A percentile compares a stretch with the other conserved stretches of the same genome.
phyloP scores from a whole-genome alignment of 2,797 vertebrate genomes.

The Pseudochirops cupreus region DNA sequence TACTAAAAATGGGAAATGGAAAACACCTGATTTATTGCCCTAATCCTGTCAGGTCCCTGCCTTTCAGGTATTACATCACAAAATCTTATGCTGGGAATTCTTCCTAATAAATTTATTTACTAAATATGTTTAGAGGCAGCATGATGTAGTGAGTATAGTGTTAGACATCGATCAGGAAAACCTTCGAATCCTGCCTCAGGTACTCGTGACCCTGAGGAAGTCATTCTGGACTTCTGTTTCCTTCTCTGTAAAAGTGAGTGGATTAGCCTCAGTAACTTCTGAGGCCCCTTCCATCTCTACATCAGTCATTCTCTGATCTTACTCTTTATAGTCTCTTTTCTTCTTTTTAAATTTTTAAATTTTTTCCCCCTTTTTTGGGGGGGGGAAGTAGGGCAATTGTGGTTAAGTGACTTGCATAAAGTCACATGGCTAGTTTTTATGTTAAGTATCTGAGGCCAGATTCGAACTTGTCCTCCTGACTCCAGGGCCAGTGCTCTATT shows the following conservation, averaged over 20 bases:
- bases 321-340: background rate
- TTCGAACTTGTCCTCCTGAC: no score
- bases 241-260: background rate
- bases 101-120: conserved; percentile 71
- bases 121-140: background rate
- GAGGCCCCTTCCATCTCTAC: background rate
- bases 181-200: background rate
- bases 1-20: conserved; percentile 56
- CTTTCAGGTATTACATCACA: conserved; percentile 55
- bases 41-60: conserved; percentile 61
- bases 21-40: conserved; percentile 65
- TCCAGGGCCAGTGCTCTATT: no score
- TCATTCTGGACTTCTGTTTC: no score
- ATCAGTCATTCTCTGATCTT: background rate
- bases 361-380: no score
- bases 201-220: background rate
- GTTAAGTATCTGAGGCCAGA: no score
- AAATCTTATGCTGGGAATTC: conserved; percentile 72
- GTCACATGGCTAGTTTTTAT: no score
- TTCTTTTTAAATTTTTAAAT: no score
- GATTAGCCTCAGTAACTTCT: background rate
- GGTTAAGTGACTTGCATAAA: no score
- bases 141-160: background rate
- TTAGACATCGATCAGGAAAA: background rate
- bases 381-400: no score